These are phyloP conservation scores for Sitodiplosis mosellana DNA, from an alignment of 1,140 invertebrate species.

Conservation along the genomic window DNA sequence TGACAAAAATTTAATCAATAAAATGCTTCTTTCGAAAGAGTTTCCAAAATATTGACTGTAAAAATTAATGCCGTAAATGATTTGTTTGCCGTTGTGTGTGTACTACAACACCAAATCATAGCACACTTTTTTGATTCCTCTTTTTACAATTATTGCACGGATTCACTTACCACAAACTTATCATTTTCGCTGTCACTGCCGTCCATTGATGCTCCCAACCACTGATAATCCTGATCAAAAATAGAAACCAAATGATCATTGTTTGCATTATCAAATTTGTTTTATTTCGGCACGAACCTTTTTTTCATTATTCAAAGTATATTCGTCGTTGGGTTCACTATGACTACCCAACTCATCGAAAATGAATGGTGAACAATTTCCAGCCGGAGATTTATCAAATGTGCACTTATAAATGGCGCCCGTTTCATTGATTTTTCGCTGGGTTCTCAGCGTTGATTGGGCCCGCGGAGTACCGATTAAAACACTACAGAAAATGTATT, in stretches of 20 bases:
- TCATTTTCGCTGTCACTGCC: slow-evolving; percentile 16
- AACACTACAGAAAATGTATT: neutral
- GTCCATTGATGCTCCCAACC: slow-evolving; percentile 22
- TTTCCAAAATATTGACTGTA: no score
- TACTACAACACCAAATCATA: neutral
- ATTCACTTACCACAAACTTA: slow-evolving; percentile 10
- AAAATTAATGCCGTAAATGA: no score
- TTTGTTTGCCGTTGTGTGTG: neutral
- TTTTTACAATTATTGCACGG: neutral
- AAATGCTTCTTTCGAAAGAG: no score
- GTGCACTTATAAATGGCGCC: slow-evolving; percentile 22
- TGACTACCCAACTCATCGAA: slow-evolving; percentile 14
- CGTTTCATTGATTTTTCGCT: slow-evolving; percentile 18
- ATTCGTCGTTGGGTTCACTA: neutral
- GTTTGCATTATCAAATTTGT: neutral
- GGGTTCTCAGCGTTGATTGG: slow-evolving; percentile 13
- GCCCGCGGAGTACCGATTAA: slow-evolving; percentile 21
- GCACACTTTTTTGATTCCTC: neutral
- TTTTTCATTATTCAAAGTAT: neutral
- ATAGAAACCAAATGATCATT: no score
- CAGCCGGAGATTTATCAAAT: slow-evolving; percentile 6
- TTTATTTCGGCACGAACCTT: neutral
- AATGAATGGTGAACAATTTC: slow-evolving; percentile 15
- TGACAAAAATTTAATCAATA: neutral
- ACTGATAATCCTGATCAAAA: slow-evolving; percentile 11